Evolutionary conservation across 2,113 vertebrate species (phyloP), one percentile per base, ranked within the genome.

Genomic region (Megaleporinus macrocephalus): DNA sequence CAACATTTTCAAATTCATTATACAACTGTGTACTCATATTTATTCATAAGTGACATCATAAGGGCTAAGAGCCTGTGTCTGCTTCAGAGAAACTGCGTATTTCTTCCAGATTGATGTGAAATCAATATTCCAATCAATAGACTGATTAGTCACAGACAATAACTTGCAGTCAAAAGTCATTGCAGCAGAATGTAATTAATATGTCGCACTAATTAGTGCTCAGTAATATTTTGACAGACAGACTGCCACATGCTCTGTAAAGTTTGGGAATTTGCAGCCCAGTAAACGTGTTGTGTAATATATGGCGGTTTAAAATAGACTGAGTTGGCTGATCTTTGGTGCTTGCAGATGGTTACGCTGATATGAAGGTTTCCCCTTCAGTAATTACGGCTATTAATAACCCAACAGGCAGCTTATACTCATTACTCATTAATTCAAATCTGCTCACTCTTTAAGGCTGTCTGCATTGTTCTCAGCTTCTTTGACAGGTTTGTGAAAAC

Each of bases 1-100:
- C 53, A 20, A 6, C 53, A 55, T 80, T 87, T 89, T 91, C 88
- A 90, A 86, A 91, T 61, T 61, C 57, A 61, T 61, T 61, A 61
- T 13, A 26, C n/a, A n/a, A 26, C 16, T 36, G 65, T 36, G 65
- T 68, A 36, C 65, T 68, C 30, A 68, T 68, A 36, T 68, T 68
- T 68, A 68, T 68, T 68, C 57, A 57, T 57, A 57, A n/a, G 20
- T 57, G 53, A 57, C 53, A 61, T 61, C n/a, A 68, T 30, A 18
- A 20, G 15, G 22, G 20, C 18, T 22, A 11, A 36, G 65, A 12
- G 65, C 33, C 20, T 22, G 65, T 41, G 65, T 68, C 11, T 66
- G 63, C 33, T 13, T 68, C 16, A 41, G 18, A 36, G 20, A 22
- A 11, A 22, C 53, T 14, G 61, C n/a, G 3, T 65, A 14, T 36